Evolutionary conservation across 2,113 vertebrate genomes (phyloP), one percentile per base, ranked within the genome.

Genomic region (Daubentonia madagascariensis): DNA sequence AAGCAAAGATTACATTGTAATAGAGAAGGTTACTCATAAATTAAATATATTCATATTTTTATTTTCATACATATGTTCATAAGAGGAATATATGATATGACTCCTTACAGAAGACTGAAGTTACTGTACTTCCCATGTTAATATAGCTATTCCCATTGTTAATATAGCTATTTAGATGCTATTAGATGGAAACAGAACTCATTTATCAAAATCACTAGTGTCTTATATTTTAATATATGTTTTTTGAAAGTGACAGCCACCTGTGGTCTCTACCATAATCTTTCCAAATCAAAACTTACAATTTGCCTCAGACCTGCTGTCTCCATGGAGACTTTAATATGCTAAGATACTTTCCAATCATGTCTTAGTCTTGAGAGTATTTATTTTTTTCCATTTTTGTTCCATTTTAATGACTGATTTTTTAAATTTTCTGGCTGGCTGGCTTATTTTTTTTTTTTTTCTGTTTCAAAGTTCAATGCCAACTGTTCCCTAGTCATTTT

Each of bases 221-320:
- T 88, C 89, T 93, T 95, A 84, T 89, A 92, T 92, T 89, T 80
- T 96, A 94, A 97, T 87, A 91, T 52, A 86, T 59, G 90, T 25
- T 89, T 43, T 91, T 96, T 48, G 68, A 97, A 94, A 97, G 96
- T 93, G 91, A 84, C 86, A 98, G 92, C 83, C 89, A 98, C 91
- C 85, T 98, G 93, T 94, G 48, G 32, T 85, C 50, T 97, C 48
- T 81, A 97, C 35, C 45, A 61, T 85, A 95, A 91, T 63, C 89
- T 97, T 97, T 97, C 89, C 94, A 97, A 90, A 92, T 70, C 10
- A 96, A 80, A 98, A 96, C 57, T 68, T 85, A 78, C n/a, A 85
- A 90, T 95, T 97, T 98, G 94, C 94, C 81, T 83, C 80, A 96
- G 97, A 88, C 40, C 28, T 96, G 75, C 50, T 96, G 40, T 97